These are phyloP conservation scores for Todus mexicanus DNA, from an alignment of 2,797 vertebrate species.

Conservation along the genomic window DNA sequence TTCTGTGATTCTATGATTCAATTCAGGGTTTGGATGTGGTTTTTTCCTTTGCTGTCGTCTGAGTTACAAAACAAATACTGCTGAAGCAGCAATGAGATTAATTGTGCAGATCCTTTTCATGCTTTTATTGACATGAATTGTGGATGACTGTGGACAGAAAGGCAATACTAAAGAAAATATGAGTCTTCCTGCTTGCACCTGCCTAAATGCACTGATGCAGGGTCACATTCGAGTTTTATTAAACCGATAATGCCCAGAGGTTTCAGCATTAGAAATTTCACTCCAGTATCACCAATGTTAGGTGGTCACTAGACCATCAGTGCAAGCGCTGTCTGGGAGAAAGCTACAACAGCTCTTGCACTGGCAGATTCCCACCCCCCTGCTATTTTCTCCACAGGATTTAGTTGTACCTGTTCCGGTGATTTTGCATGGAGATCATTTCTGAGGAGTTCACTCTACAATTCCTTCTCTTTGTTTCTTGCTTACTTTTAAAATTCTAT, in stretches of 20 bases:
- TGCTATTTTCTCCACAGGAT: accelerated
- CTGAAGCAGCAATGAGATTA: no score
- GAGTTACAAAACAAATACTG: background rate
- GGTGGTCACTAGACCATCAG: background rate
- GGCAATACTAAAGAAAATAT: background rate
- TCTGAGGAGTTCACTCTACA: background rate
- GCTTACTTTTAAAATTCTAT: background rate
- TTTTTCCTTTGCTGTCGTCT: background rate
- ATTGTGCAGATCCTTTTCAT: background rate
- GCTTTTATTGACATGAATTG: background rate
- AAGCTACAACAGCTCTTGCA: background rate
- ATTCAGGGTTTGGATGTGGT: background rate
- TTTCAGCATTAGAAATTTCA: background rate
- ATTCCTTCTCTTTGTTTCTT: background rate
- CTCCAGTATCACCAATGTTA: no score
- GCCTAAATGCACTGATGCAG: accelerated
- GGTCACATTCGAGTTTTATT: background rate
- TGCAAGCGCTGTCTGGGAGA: background rate
- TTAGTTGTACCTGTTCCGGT: background rate
- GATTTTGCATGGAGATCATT: background rate
- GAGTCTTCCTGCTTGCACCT: background rate
- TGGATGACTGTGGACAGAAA: background rate
- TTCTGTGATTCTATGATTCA: background rate
- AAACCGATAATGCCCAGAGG: background rate
- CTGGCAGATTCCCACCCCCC: background rate